Conservation (phyloP, 2,113 vertebrate genomes). For the Columbina picui region DNA sequence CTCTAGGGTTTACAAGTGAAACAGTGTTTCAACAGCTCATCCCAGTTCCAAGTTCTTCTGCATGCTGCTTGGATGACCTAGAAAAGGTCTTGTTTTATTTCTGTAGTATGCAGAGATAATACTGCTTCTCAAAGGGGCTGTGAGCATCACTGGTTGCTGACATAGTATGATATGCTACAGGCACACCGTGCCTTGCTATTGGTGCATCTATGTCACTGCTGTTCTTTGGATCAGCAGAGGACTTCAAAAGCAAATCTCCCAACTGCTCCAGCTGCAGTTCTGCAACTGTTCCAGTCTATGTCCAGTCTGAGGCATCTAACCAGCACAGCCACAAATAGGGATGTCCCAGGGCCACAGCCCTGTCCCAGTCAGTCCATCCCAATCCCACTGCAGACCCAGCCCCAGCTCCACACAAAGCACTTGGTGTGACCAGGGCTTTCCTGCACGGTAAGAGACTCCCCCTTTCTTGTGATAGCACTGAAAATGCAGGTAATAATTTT, state of each 20-base stretch:
- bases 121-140: background rate
- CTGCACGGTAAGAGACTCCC: background rate
- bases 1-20: background rate
- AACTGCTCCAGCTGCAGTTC: background rate
- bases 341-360: background rate
- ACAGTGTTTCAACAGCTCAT: background rate
- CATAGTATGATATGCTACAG: rapidly evolving
- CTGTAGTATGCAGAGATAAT: background rate
- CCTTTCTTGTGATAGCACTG: background rate
- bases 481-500: background rate
- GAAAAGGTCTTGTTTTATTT: background rate
- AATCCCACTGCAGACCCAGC: background rate
- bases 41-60: background rate
- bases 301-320: background rate
- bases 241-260: background rate
- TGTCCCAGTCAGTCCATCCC: rapidly evolving
- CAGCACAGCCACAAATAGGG: rapidly evolving
- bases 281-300: background rate
- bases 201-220: background rate
- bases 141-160: background rate
- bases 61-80: background rate
- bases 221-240: background rate
- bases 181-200: background rate
- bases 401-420: background rate
- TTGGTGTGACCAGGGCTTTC: background rate